Evolutionary conservation across 2,113 vertebrate species (phyloP), one percentile per base, ranked within the genome.

Genomic region (Holacanthus passer): DNA sequence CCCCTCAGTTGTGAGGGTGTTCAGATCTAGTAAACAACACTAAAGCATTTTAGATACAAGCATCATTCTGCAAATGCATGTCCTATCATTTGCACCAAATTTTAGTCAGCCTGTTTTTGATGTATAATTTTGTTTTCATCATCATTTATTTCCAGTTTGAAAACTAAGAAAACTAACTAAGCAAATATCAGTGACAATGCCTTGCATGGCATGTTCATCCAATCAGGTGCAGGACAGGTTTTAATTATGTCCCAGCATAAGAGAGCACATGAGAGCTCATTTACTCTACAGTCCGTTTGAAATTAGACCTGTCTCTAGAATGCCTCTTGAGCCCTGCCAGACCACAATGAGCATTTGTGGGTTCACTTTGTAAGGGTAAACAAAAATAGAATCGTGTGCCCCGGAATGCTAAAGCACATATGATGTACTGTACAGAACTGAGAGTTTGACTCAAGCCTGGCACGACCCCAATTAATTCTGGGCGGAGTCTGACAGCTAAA

Each of bases 181-280:
- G 7, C 22, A 41, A 66, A 77, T 20, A 47, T 76, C 32, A 65
- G 13, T 32, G 32, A 37, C 65, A 69, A 53, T 41, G 17, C 17
- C 19, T 4, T 1, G 24, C 22, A 22, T 6, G 20, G 50, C 43
- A 50, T 41, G 22, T 74, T 37, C 27, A 63, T 35, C 32, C 53
- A 68, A 67, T 68, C 79, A 68, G 71, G 63, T 68, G 48, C 67
- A 58, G 58, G 50, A 6, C 62, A 45, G 47, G 45, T 50, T 84
- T 47, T 17, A 27, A 63, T 79, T 79, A 69, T 20, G 1, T 48
- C 24, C 55, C 32, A 43, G 65, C 24, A 27, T 22, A 45, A 6
- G 39, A 70, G 63, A 63, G 48, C 72, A 80, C 77, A 70, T 66
- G 72, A 52, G 65, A 71, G 59, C n/a, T 80, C 71, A 85, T 81